A percentile compares a stretch with the other conserved stretches of the same genome.
These are phyloP conservation scores for Diabrotica virgifera DNA, from an alignment of 1,140 invertebrate species.

Conservation along the genomic window DNA sequence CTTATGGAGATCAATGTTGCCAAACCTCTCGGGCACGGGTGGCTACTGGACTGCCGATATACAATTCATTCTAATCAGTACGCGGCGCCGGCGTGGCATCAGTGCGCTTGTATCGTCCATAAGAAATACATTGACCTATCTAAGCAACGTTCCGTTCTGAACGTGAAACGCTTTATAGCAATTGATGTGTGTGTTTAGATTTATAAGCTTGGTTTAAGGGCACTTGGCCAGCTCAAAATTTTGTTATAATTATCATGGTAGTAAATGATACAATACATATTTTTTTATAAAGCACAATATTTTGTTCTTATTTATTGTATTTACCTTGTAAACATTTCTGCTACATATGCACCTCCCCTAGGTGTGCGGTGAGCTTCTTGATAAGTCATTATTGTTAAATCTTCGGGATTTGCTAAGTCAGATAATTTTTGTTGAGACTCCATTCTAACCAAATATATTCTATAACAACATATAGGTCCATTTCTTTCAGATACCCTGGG, in stretches of 20 bases:
- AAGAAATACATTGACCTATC: too few relatives aligned
- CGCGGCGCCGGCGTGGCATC: too few relatives aligned
- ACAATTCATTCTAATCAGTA: too few relatives aligned
- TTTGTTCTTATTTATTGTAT: too few relatives aligned
- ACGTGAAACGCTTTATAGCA: too few relatives aligned
- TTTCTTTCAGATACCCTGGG: constrained; percentile 78
- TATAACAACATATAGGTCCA: constrained; percentile 82
- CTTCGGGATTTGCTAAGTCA: constrained; percentile 64
- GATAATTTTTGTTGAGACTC: constrained; percentile 60
- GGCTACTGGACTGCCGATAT: too few relatives aligned
- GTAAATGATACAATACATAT: background rate
- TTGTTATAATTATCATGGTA: background rate
- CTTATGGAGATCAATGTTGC: too few relatives aligned
- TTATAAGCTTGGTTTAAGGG: background rate
- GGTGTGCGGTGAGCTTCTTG: constrained; percentile 65
- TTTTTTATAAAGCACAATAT: background rate
- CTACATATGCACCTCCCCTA: constrained; percentile 71
- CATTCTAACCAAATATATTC: constrained; percentile 74
- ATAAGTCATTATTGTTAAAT: constrained; percentile 67
- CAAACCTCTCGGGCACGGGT: too few relatives aligned
- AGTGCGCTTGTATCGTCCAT: too few relatives aligned
- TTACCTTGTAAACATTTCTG: constrained; percentile 74
- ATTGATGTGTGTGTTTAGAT: too few relatives aligned
- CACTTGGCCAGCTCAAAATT: background rate
- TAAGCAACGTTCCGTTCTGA: too few relatives aligned